Conservation (phyloP, 2,113 vertebrate species). For the Orthonyx spaldingii region DNA sequence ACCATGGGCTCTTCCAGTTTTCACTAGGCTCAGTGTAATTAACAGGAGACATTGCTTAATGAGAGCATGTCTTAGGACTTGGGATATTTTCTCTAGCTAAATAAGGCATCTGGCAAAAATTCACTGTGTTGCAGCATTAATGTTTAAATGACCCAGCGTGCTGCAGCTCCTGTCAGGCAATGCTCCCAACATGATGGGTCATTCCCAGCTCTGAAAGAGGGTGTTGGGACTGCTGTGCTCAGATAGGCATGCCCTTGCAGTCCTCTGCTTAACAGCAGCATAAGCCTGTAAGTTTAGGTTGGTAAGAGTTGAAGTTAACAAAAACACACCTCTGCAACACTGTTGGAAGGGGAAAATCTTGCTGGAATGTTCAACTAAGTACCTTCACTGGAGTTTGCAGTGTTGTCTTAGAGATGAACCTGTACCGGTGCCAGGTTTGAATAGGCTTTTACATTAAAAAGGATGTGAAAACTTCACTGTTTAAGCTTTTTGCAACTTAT, state of each 20-base stretch:
- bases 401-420: not conserved
- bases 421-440: not conserved
- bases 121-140: not conserved
- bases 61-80: not conserved
- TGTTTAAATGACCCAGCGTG: not conserved
- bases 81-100: not conserved
- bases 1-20: not conserved
- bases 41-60: not conserved
- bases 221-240: not conserved
- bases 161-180: not conserved
- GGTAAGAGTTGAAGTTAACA: not conserved
- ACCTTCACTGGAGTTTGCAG: not conserved
- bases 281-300: not conserved
- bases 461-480: not conserved
- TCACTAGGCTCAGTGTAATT: not conserved
- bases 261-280: not conserved
- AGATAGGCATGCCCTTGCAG: fast-evolving
- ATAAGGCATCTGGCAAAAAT: not conserved
- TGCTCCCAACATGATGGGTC: not conserved
- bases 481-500: not conserved
- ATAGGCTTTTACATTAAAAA: not conserved
- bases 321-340: not conserved
- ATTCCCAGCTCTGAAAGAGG: not conserved
- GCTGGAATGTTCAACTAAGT: not conserved
- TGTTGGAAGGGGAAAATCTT: not conserved